Conservation (phyloP, 1,140 invertebrate genomes). For the Drosophila serrata region DNA sequence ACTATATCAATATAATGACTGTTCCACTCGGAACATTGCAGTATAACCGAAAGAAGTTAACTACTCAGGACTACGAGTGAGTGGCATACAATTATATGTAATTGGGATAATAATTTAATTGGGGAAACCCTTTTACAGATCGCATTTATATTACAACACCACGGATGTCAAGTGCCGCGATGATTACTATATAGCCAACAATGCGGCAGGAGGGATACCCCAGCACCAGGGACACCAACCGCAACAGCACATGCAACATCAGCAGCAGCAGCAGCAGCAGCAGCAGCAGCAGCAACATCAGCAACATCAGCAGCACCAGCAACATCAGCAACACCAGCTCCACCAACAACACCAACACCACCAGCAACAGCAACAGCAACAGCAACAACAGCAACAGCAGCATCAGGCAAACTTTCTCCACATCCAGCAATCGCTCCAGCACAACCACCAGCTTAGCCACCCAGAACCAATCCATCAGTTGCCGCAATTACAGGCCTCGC, state of each 20-base stretch:
- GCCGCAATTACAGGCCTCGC: conserved; percentile 55
- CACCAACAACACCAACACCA: conserved; percentile 33
- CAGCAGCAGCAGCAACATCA: conserved; percentile 45
- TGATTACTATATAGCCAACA: conserved; percentile 68
- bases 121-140: conserved; percentile 41
- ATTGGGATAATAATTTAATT: conserved; percentile 8
- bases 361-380: conserved; percentile 40
- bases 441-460: conserved; percentile 62
- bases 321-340: conserved; percentile 34
- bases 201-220: conserved; percentile 28
- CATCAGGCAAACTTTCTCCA: conserved; percentile 53
- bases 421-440: conserved; percentile 51
- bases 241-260: conserved; percentile 40
- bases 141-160: conserved; percentile 79
- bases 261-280: conserved; percentile 41
- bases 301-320: conserved; percentile 51
- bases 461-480: conserved; percentile 56
- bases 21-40: conserved; percentile 78
- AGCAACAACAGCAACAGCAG: conserved; percentile 31
- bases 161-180: conserved; percentile 79
- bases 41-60: conserved; percentile 80
- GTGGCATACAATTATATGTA: conserved; percentile 19
- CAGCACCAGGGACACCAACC: conserved; percentile 44
- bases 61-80: conserved; percentile 83
- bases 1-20: conserved; percentile 83